These are phyloP conservation scores for Mycetomoellerius zeteki DNA, from an alignment of 1,140 invertebrate genomes.

Conservation along the genomic window DNA sequence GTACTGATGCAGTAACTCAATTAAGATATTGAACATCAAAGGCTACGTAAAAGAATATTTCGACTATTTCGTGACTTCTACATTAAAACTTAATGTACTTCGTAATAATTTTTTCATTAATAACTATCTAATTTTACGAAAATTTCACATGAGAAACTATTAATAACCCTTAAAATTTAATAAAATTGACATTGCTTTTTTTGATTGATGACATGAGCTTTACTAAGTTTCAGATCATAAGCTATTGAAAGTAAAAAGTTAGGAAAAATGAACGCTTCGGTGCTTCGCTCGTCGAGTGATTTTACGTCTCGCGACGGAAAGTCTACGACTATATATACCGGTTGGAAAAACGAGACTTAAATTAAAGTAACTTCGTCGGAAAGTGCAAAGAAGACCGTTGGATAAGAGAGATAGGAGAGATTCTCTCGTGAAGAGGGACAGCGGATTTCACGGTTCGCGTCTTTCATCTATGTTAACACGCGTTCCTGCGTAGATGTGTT, in stretches of 20 bases:
- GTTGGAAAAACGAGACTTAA: constrained; percentile 18
- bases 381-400: neutral
- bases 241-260: neutral
- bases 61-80: neutral
- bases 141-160: neutral
- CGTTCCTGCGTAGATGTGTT: neutral
- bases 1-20: neutral
- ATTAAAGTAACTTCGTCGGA: constrained; percentile 23
- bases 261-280: neutral
- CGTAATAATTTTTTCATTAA: neutral
- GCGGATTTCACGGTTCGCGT: constrained; percentile 26
- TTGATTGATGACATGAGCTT: neutral
- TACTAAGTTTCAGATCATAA: neutral
- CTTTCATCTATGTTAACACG: constrained; percentile 40
- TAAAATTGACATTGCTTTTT: neutral
- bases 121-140: neutral
- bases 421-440: constrained; percentile 13
- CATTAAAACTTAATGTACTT: neutral
- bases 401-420: neutral
- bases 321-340: constrained; percentile 1
- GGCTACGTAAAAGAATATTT: neutral
- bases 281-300: neutral
- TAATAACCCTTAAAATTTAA: neutral
- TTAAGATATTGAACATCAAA: constrained; percentile 38
- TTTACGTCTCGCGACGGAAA: neutral